Evolutionary conservation across 2,888 invertebrate genomes (phyloP), one percentile per base, ranked within the genome.

Genomic region (Galeopsomyia nigrocyanea): DNA sequence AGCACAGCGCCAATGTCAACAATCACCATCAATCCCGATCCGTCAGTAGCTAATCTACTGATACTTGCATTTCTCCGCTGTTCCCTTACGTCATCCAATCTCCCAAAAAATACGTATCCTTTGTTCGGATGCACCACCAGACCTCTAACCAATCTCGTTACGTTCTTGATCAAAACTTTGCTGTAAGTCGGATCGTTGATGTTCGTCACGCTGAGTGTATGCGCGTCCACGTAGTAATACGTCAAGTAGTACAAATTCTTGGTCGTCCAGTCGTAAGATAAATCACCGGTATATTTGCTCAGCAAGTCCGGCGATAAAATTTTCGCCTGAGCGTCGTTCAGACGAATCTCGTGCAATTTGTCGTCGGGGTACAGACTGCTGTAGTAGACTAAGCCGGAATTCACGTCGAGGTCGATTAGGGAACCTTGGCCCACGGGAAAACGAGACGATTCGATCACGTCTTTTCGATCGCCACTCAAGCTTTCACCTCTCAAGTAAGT

Each of bases 161-260:
- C 56, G 17, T 51, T n/a, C 1, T 64, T 26, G 7, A 74, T 19
- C 10, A 74, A 3, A 3, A 71, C 60, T 14, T 68, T 71, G 26
- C 64, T 64, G 55, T 74, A 74, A 2, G 56, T 67, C 0, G 70
- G 56, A 53, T 70, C 22, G 3, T 26, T 2, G 3, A 50, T 22
- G 9, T 74, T 74, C 2, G 60, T 1, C 1, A 74, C 74, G 16
- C 51, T 71, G 1, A 74, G 26, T 1, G 50, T 71, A 0, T 31
- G 61, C 47, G 51, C 22, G 46, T 74, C 56, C 2, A 53, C 53
- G 22, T 68, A 71, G 26, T 71, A 68, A 51, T 68, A 61, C 1
- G 64, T 64, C 6, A 71, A 65, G 31, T 74, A 74, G 17, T 74
- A 74, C 5, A 74, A 47, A n/a, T 74, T 74, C 16, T 58, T 56